phyloP scores from a whole-genome alignment of 1,140 invertebrate genomes.

The Drosophila sucinea region DNA sequence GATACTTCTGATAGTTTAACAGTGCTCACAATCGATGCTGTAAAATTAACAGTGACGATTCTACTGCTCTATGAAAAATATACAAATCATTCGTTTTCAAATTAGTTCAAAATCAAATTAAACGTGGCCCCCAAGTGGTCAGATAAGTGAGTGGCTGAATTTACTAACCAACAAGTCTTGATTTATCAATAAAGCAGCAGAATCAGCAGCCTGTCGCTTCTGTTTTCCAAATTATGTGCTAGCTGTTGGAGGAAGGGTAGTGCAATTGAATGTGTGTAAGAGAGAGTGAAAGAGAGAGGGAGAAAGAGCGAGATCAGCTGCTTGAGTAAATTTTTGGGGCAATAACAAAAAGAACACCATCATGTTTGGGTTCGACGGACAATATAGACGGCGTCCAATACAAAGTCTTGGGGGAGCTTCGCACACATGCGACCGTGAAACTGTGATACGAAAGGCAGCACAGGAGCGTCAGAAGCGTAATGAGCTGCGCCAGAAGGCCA shows the following conservation, averaged over 20 bases:
- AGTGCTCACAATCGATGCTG: background rate
- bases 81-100: conserved; percentile 21
- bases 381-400: conserved; percentile 93
- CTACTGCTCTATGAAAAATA: conserved; percentile 12
- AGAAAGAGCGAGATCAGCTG: conserved; percentile 18
- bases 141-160: background rate
- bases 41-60: background rate
- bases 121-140: background rate
- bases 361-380: conserved; percentile 95
- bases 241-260: background rate
- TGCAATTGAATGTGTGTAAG: conserved; percentile 11
- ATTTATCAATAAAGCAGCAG: background rate
- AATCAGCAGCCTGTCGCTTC: background rate
- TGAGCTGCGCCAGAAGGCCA: conserved; percentile 86
- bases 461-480: conserved; percentile 93
- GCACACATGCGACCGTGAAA: conserved; percentile 89
- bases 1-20: background rate
- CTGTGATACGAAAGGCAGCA: conserved; percentile 89
- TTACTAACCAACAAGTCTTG: background rate
- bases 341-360: conserved; percentile 44
- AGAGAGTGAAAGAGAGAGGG: background rate
- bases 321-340: conserved; percentile 18
- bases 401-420: conserved; percentile 94
- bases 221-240: conserved; percentile 17
- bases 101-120: conserved; percentile 18